Base-by-base conservation (phyloP, 1,140 invertebrate genomes). In the Nephila pilipes region DNA sequence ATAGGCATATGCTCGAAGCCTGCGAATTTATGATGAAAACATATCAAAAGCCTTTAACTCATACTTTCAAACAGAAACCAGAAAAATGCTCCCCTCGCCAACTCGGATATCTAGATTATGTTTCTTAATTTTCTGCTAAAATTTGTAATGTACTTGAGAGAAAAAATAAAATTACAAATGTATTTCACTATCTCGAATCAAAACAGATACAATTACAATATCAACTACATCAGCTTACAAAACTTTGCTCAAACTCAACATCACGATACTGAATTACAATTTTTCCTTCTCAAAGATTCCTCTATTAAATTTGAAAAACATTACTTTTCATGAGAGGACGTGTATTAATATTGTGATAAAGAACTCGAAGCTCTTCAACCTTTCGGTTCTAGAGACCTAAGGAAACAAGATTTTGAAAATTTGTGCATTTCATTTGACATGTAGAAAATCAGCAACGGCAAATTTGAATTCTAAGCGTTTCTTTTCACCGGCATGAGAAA, bases 121-220 rank as follows among this genome's bases (percentile, higher is more conserved):
- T 96, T 22, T 93, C 94, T 0, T 95, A 95, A 94, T 96, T 95
- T 92, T 95, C 95, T 0, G 95, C 95, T 0, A 94, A 95, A 54
- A 95, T 96, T 63, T 38, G 91, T 14, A 94, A 95, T 93, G 94
- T 96, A n/a, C n/a, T 93, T 2, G 95, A 95, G 14, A 87, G 94
- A 1, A 94, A 95, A 6, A 96, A 96, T 80, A 69, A 69, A 65
- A 32, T 60, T 20, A 93, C 93, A 5, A 85, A 94, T 83, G 25
- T 93, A 22, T 38, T 89, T 3, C 6, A 2, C 6, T n/a, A 16
- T 94, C 93, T 6, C 38, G 46, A 16, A 63, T 93, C 12, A 1
- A 32, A 22, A 20, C 65, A 18, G 18, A 63, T 12, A 6, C 12
- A 57, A 65, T 87, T 65, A 25, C 58, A 5, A n/a, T 16, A 29